phyloP scores from a whole-genome alignment of 2,113 vertebrate species.

The Axis porcinus region DNA sequence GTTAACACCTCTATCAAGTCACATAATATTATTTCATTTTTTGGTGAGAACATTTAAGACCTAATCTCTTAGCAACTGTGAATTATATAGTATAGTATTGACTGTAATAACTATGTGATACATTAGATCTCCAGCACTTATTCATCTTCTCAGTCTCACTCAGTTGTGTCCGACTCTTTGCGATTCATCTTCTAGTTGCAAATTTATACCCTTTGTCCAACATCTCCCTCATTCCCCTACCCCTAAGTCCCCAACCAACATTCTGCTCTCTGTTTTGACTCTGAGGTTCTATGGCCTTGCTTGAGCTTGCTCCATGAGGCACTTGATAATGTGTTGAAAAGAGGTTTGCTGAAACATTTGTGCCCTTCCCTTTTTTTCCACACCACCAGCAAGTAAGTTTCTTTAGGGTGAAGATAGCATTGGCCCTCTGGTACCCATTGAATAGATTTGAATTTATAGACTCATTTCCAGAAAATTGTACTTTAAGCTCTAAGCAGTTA shows the following conservation, averaged over 20 bases:
- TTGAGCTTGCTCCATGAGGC: slow-evolving; percentile 10
- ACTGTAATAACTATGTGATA: not conserved
- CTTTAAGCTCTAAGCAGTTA: not conserved
- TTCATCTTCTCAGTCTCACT: not conserved
- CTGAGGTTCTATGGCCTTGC: not conserved
- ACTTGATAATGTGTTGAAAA: slow-evolving; percentile 14
- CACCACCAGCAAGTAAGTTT: not conserved
- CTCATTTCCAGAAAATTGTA: not conserved
- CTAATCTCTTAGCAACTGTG: not conserved
- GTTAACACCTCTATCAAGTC: not conserved
- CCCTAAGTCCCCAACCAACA: not conserved
- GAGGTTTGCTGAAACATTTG: slow-evolving; percentile 25
- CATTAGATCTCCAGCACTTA: not conserved
- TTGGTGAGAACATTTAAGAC: not conserved
- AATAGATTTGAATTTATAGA: slow-evolving; percentile 6
- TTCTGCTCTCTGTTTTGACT: not conserved
- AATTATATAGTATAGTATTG: not conserved
- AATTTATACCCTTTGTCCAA: not conserved
- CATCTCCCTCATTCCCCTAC: not conserved
- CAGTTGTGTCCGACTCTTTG: not conserved
- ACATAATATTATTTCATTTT: not conserved
- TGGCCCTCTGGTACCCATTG: not conserved
- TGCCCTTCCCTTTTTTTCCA: not conserved
- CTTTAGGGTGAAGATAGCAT: not conserved
- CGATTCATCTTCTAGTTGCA: not conserved